Base-by-base conservation (phyloP, 2,797 vertebrate species). In the Sylvilagus floridanus region DNA sequence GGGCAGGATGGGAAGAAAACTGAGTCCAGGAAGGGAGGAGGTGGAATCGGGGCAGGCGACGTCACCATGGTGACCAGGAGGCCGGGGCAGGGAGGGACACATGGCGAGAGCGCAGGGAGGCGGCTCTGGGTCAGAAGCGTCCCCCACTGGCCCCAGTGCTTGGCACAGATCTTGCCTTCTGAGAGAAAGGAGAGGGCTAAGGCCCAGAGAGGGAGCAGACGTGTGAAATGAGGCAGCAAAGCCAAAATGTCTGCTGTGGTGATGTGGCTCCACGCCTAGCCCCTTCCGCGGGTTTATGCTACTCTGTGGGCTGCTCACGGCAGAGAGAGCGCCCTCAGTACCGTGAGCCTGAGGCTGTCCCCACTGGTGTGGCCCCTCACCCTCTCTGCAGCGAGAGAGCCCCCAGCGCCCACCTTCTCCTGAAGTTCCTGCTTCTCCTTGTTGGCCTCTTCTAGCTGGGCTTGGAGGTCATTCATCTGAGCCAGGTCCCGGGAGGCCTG, bases 341-440 rank as follows among this genome's bases (percentile, higher is more conserved):
- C 50, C 11, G 4, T 7, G 69, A 93, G 76, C 77, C 21, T 12
- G 66, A 52, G 85, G 1, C 28, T 60, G 8, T 32, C 57, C 19
- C 28, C 52, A 42, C 1, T 1, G 1, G 9, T 1, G 54, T 37
- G 52, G 91, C 21, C 68, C 17, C 3, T 13, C 32, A n/a, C 28
- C 28, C 35, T 66, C 50, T 83, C 75, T 88, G 66, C 63, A 26
- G 68, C 21, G 37, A 60, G 72, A 77, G 62, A 90, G 60, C 54
- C 28, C 60, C 32, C 4, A 76, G 76, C 98, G 1, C 95, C 83
- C 52, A 99, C 99, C 99, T 99, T 99, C 97, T 99, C 99, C 96
- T 99, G 99, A 13, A 99, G 96, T 86, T 99, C 99, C 97, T 99
- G 99, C 94, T 99, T 99, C 97, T 99, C 99, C 97, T 99, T 99